Evolutionary conservation across 1,140 invertebrate genomes (phyloP).

Genomic region (Zaprionus capensis): DNA sequence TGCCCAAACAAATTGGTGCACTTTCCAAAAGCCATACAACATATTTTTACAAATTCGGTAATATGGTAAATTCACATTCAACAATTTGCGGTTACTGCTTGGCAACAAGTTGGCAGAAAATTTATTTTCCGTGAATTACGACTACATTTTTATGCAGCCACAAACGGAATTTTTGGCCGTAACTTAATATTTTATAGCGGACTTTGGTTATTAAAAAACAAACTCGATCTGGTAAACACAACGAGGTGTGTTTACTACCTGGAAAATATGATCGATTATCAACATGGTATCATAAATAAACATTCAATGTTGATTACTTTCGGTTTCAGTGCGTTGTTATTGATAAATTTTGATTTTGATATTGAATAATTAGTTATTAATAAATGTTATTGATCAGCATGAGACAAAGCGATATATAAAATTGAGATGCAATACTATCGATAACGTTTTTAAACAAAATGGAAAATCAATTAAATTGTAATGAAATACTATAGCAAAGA

Average conservation of each 20-base stretch:
- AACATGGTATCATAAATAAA: background rate
- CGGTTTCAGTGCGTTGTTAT: background rate
- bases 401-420: background rate
- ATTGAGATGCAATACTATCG: background rate
- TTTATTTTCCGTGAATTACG: conserved; percentile 13
- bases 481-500: background rate
- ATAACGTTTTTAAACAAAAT: background rate
- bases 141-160: background rate
- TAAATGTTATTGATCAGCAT: background rate
- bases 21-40: conserved; percentile 21
- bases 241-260: background rate
- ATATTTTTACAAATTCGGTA: conserved; percentile 12
- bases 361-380: background rate
- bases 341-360: background rate
- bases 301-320: conserved; percentile 4
- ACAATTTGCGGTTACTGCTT: background rate
- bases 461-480: too few relatives aligned
- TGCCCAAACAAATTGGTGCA: background rate
- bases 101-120: conserved; percentile 2
- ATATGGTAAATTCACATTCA: conserved; percentile 9
- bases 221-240: background rate
- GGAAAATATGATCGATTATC: background rate
- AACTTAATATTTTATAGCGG: background rate
- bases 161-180: conserved; percentile 2
- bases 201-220: background rate